Percentiles rank a stretch among this genome's conserved stretches.
phyloP scores from a whole-genome alignment of 37 sponge, comb jelly and placozoan genomes.

The Ephydatia muelleri region DNA sequence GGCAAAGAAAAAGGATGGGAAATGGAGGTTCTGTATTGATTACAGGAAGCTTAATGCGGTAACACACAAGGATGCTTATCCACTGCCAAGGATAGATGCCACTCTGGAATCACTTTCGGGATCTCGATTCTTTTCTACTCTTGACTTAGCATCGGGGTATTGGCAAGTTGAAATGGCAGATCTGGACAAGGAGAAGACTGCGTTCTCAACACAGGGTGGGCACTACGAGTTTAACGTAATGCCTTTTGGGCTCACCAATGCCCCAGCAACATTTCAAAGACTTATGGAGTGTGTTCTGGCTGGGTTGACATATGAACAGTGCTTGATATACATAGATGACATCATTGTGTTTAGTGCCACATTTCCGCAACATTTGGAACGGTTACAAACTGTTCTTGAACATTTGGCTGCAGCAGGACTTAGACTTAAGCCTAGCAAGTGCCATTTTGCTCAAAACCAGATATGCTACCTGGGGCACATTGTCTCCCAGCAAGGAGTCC shows the following conservation, averaged over 20 bases:
- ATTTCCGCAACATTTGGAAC: constrained; percentile 13
- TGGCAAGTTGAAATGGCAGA: constrained; percentile 22
- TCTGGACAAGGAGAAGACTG: constrained; percentile 30
- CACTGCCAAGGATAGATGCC: constrained; percentile 35
- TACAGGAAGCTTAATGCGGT: constrained; percentile 12
- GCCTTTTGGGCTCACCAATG: constrained; percentile 32
- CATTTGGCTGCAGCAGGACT: no score
- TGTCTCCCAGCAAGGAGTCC: no score
- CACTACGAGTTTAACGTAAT: constrained; percentile 35
- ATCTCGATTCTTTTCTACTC: constrained; percentile 7
- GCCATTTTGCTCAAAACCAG: no score
- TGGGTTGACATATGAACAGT: constrained; percentile 2
- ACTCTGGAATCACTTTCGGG: constrained; percentile 18
- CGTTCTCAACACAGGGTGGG: constrained; percentile 15
- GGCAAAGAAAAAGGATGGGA: constrained; percentile 25
- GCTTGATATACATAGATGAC: constrained; percentile 28
- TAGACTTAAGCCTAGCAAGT: no score
- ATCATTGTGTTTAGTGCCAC: constrained; percentile 12
- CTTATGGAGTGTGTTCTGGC: constrained; percentile 25
- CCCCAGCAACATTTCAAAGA: constrained; percentile 42
- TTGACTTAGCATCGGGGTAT: constrained; percentile 32
- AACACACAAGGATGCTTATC: constrained; percentile 26
- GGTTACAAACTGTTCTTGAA: no score
- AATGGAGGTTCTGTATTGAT: constrained; percentile 5
- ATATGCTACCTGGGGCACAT: no score